Evolutionary conservation across 2,888 invertebrate genomes (phyloP).

Genomic region (Perizoma flavofasciatum): DNA sequence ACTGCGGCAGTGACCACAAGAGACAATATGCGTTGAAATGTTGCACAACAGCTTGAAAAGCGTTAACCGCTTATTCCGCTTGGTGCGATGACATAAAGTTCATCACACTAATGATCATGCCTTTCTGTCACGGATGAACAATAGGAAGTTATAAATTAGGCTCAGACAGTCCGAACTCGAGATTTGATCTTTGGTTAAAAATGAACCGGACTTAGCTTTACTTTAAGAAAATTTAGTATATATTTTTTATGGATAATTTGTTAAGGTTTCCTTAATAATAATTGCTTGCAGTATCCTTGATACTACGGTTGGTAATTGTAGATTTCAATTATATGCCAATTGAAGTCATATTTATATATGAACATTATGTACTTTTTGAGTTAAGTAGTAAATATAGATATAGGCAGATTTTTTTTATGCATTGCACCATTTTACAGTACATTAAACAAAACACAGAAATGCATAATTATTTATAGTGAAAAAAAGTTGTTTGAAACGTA

Average conservation of each 20-base stretch:
- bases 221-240: neutral
- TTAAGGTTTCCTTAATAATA: conserved; percentile 10
- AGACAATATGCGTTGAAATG: conserved; percentile 44
- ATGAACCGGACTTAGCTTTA: conserved; percentile 29
- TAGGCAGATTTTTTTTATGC: too few relatives aligned
- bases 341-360: too few relatives aligned
- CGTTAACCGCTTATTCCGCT: conserved; percentile 40
- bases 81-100: conserved; percentile 47
- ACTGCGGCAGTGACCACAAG: conserved; percentile 28
- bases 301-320: conserved; percentile 2
- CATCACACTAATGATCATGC: conserved; percentile 39
- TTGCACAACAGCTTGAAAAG: conserved; percentile 48
- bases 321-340: too few relatives aligned
- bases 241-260: too few relatives aligned
- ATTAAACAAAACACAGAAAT: too few relatives aligned
- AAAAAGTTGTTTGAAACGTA: too few relatives aligned
- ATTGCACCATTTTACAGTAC: too few relatives aligned
- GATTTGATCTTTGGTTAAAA: conserved; percentile 24
- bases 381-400: too few relatives aligned
- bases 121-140: conserved; percentile 42
- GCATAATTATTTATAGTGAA: too few relatives aligned
- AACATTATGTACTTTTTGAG: too few relatives aligned
- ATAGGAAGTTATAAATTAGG: conserved; percentile 52
- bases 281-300: conserved; percentile 14
- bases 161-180: conserved; percentile 35